Evolutionary conservation across 2,797 vertebrate species (phyloP), one percentile per base, ranked within the genome.

Genomic region (Arnoldichthys spilopterus): DNA sequence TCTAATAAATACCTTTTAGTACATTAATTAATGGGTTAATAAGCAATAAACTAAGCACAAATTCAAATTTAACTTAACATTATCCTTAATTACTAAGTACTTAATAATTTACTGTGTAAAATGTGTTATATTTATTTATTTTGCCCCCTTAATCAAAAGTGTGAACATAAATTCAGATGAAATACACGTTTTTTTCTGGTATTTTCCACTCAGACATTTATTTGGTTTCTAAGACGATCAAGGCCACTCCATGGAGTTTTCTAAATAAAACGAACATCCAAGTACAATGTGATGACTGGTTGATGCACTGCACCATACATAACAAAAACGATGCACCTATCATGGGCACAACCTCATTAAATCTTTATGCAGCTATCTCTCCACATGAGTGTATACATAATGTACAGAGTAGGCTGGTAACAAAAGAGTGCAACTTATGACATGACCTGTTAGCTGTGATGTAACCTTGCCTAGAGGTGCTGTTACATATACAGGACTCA

Each of bases 211-310:
- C 8, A 6, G 54, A n/a, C 20, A 30, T 26, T 81, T 2, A 40
- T 51, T 47, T 72, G 26, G 62, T 77, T 69, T 66, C 67, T 13
- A 64, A 70, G 6, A 83, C 54, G 43, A 22, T 18, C 6, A 47
- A 54, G 51, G 12, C 13, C 24, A 34, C 24, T 76, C 26, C 22
- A 28, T 62, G 26, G 61, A 79, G 43, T 62, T 51, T 69, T 28
- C 28, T 67, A 72, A 83, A 69, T 67, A 30, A 37, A 75, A 37
- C 40, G 62, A 72, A 67, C 49, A 66, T 72, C 49, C 47, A 70
- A 61, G 34, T 68, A 24, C 37, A 20, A 47, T 3, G 69, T 6
- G 51, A 54, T 51, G 78, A 56, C 64, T 71, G 49, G 59, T 30
- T 71, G 16, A 51, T 59, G 72, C 67, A 67, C 24, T 30, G 45